Percentiles rank a stretch among this genome's conserved stretches.
Evolutionary conservation across 2,113 vertebrate species (phyloP).

Genomic region (Alces alces): DNA sequence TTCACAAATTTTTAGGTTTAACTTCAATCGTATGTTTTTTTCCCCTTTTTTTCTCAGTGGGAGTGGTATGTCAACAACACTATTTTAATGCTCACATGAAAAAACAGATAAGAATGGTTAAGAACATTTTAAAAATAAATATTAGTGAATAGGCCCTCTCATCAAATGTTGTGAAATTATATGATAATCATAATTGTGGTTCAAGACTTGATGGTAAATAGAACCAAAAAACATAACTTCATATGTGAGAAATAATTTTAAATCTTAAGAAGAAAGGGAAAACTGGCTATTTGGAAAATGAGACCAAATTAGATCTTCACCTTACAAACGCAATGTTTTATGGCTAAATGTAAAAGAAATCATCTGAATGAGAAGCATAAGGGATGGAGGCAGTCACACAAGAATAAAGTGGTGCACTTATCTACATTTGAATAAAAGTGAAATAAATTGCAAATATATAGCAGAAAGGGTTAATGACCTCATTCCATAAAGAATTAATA

Average conservation of each 20-base stretch:
- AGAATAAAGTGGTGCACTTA: background rate
- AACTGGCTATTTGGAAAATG: background rate
- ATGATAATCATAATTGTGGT: background rate
- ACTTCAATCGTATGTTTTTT: background rate
- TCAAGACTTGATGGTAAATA: background rate
- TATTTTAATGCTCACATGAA: background rate
- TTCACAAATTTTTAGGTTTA: background rate
- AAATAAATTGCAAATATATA: background rate
- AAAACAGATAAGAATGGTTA: slow-evolving; percentile 2
- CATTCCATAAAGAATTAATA: background rate
- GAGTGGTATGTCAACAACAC: background rate
- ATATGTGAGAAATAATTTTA: background rate
- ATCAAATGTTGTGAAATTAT: background rate
- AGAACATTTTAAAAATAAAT: slow-evolving; percentile 1
- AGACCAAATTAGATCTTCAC: background rate
- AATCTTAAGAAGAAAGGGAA: background rate
- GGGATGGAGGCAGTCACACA: background rate
- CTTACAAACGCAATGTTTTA: background rate
- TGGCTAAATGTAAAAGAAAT: slow-evolving; percentile 4
- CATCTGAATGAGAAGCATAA: background rate
- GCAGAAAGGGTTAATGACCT: background rate
- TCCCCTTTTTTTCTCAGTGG: background rate
- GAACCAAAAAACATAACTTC: background rate
- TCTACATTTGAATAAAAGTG: slow-evolving; percentile 7
- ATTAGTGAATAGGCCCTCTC: background rate